phyloP scores from a whole-genome alignment of 2,797 vertebrate genomes.

The Peromyscus attwateri region DNA sequence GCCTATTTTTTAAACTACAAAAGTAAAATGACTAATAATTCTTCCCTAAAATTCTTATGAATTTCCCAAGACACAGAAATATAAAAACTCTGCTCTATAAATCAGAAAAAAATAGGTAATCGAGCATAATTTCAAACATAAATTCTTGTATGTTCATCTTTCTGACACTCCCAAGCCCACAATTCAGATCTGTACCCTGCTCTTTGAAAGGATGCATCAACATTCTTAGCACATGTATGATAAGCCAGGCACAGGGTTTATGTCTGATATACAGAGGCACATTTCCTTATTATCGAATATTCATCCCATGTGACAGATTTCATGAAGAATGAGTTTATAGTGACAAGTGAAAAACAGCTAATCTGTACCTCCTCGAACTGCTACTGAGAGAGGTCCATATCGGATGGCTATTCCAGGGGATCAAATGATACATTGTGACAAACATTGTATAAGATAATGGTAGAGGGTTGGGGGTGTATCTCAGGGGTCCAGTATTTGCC shows the following conservation, averaged over 20 bases:
- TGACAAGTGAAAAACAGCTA: not conserved
- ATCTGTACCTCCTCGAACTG: not conserved
- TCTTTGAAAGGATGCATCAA: conserved; percentile 7
- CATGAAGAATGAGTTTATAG: not conserved
- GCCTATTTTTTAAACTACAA: not conserved
- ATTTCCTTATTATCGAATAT: conserved; percentile 27
- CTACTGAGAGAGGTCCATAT: not conserved
- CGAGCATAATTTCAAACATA: conserved; percentile 14
- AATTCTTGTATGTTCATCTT: not conserved
- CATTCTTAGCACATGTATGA: not conserved
- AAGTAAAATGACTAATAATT: conserved; percentile 7
- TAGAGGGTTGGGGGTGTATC: not conserved
- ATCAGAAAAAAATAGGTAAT: not conserved
- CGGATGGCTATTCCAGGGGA: not conserved
- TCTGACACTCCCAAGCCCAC: not conserved
- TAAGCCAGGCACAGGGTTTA: not conserved
- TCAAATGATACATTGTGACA: not conserved
- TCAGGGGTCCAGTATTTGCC: not conserved
- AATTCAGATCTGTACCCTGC: not conserved
- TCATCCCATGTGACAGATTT: not conserved
- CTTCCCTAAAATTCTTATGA: conserved; percentile 39
- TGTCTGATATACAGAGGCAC: conserved; percentile 17
- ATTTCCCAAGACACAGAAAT: not conserved
- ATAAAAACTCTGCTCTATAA: not conserved
- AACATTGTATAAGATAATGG: not conserved